Evolutionary conservation across 1,140 invertebrate species (phyloP), one percentile per base, ranked within the genome.

Genomic region (Temnothorax nylanderi): DNA sequence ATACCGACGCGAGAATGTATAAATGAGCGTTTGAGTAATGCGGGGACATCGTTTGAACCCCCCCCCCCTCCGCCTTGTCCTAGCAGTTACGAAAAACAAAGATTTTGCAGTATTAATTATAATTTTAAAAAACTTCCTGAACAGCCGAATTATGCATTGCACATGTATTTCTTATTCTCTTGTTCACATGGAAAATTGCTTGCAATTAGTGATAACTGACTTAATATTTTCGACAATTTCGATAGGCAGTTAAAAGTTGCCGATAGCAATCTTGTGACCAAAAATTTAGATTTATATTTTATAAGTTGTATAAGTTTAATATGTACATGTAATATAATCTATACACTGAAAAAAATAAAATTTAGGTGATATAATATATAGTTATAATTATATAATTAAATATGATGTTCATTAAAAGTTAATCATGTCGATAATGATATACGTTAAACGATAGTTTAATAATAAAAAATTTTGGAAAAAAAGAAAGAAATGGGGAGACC

Each of bases 1-100:
- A 26, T 26, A 41, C 13, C 49, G 47, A 32, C 54, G 80, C 49
- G 71, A 74, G 86, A 85, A 71, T 87, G 6, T 37, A 75, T 58
- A 76, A 81, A 69, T 41, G 21, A 18, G 44, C 6, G 26, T 62
- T 26, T 67, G 54, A 78, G 26, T 49, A 51, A 67, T 18, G 62
- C 13, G n/a, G 54, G 78, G 71, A 58, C 44, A 26, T 54, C 34
- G 18, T 56, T 81, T 26, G n/a, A 65, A 49, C 41, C 41, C 11
- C 26, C 26, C 26, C 26, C 26, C 26, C 26, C 1, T 26, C 26
- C 1, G 1, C 26, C 7, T 21, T 60, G 44, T 60, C 26, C 7
- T 49, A 47, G 18, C 0, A 4, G 47, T 54, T 21, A 49, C 0
- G 11, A 60, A 44, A 47, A 60, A 47, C n/a, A 3, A 58, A 5